phyloP scores from a whole-genome alignment of 1,140 invertebrate genomes.

The Diabrotica undecimpunctata region DNA sequence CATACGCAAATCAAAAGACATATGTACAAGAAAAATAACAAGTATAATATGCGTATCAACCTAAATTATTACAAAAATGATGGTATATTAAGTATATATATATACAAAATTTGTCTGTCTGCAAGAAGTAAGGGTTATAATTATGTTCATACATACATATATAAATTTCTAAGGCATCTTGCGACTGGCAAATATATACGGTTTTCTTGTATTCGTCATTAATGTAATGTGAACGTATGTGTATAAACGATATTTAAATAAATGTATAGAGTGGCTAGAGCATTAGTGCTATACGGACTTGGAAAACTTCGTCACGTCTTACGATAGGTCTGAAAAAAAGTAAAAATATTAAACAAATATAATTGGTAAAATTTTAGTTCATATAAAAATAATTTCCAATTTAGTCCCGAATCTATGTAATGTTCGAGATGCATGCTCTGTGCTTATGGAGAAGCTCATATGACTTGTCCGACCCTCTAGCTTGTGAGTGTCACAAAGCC shows the following conservation, averaged over 20 bases:
- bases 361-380: background rate
- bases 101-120: constrained; percentile 26
- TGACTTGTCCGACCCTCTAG: too few relatives aligned
- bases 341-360: constrained; percentile 5
- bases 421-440: too few relatives aligned
- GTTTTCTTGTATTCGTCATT: constrained; percentile 12
- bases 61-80: constrained; percentile 24
- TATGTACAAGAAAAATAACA: constrained; percentile 26
- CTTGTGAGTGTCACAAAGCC: too few relatives aligned
- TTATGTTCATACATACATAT: constrained; percentile 3
- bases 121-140: constrained; percentile 26
- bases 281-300: constrained; percentile 27
- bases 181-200: constrained; percentile 22
- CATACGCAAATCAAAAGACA: constrained; percentile 13
- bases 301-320: constrained; percentile 26
- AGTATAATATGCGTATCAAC: constrained; percentile 27
- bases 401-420: too few relatives aligned
- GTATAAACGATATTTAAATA: constrained; percentile 24
- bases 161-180: constrained; percentile 32
- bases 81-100: constrained; percentile 10
- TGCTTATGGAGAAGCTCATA: too few relatives aligned
- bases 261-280: constrained; percentile 23
- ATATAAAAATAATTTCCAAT: background rate
- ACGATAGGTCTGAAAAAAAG: constrained; percentile 46
- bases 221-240: constrained; percentile 19